phyloP scores from a whole-genome alignment of 2,888 invertebrate species.

The Bombyx huttoni region DNA sequence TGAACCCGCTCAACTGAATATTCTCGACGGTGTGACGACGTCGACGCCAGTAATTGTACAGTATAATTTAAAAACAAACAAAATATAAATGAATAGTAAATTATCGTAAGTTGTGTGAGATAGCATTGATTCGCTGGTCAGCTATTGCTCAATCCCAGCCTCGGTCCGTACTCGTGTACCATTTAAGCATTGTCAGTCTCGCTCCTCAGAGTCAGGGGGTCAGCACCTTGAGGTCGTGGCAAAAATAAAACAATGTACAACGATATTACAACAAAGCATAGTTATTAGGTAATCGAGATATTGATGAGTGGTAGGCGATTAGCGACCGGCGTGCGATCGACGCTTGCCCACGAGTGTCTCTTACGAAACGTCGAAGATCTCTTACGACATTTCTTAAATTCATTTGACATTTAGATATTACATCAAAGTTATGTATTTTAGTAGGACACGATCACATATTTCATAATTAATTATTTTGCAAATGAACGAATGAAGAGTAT shows the following conservation, averaged over 20 bases:
- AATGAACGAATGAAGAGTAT: no score
- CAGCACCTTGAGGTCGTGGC: conserved; percentile 2
- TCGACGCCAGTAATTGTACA: no score
- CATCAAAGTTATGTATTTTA: background rate
- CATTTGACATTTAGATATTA: background rate
- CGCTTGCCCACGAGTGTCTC: background rate
- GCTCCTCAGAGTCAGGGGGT: conserved; percentile 2
- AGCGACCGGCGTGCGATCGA: conserved; percentile 23
- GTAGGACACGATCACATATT: background rate
- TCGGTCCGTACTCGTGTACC: background rate
- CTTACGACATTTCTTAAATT: background rate
- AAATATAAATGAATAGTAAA: background rate
- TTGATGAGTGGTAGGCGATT: conserved; percentile 23
- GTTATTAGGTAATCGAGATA: conserved; percentile 23
- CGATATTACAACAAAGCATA: conserved; percentile 8
- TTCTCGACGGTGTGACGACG: no score
- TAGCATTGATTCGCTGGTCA: background rate
- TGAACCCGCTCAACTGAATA: no score
- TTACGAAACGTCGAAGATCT: background rate
- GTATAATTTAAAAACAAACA: background rate
- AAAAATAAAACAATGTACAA: conserved; percentile 6
- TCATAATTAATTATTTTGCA: background rate
- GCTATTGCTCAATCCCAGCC: background rate
- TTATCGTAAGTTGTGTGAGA: background rate
- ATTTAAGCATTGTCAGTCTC: background rate